These are phyloP conservation scores for Heliconius aoede DNA, from an alignment of 2,888 invertebrate genomes.

Conservation along the genomic window DNA sequence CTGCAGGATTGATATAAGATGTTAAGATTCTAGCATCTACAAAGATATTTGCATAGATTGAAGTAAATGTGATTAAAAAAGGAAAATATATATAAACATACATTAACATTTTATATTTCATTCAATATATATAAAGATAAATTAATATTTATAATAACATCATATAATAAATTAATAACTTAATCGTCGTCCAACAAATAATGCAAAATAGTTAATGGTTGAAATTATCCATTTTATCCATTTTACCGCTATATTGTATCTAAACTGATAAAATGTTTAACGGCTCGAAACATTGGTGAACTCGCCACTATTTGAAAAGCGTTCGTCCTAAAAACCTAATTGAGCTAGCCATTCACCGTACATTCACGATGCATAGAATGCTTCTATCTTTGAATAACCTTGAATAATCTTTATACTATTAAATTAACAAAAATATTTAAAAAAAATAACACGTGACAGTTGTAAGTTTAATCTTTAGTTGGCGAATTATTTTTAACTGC, in stretches of 20 bases:
- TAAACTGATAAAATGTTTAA: conserved; percentile 10
- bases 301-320: conserved; percentile 17
- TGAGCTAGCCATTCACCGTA: not conserved
- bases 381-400: too few relatives aligned
- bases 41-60: not conserved
- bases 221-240: too few relatives aligned
- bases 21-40: not conserved
- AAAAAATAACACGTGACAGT: too few relatives aligned
- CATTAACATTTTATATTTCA: not conserved
- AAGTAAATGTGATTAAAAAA: not conserved
- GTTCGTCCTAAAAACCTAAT: conserved; percentile 1
- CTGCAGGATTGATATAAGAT: not conserved
- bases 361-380: not conserved
- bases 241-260: not conserved
- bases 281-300: conserved; percentile 1
- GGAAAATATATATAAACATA: not conserved
- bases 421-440: too few relatives aligned
- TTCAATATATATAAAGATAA: too few relatives aligned
- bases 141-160: too few relatives aligned
- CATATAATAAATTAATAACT: too few relatives aligned
- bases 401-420: too few relatives aligned
- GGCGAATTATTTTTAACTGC: too few relatives aligned
- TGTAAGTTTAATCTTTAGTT: too few relatives aligned
- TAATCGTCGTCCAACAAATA: not conserved
- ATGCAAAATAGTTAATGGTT: not conserved